Evolutionary conservation across 2,888 invertebrate species (phyloP), one percentile per base, ranked within the genome.

Genomic region (Plemyria rubiginata): DNA sequence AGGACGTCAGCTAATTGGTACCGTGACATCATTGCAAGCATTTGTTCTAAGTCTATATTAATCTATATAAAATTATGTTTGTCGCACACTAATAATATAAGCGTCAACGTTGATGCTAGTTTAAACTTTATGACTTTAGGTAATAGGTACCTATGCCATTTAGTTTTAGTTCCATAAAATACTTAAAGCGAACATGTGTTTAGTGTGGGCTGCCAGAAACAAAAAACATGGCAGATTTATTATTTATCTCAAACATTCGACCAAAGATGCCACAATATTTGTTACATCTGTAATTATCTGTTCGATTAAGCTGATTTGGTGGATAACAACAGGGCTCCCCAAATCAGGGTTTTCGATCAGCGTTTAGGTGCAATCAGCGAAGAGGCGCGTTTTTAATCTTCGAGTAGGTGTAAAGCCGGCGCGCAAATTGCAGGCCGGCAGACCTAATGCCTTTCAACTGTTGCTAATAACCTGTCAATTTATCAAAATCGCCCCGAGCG

Each of bases 381-480:
- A 74, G 76, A 79, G 81, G 80, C 73, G 79, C 78, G 79, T 85
- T 90, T 89, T 91, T 87, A 87, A 88, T 90, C 82, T 90, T 88
- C 87, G 87, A 86, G 50, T 89, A 89, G 86, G 86, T 86, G 85
- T 79, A 80, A 80, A 82, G 82, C 79, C 84, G 78, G 79, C 82
- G 80, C 84, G 74, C 88, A 92, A 92, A 92, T 92, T 92, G 90
- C 90, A 92, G 92, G 88, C 90, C 90, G 81, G 89, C 82, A 80
- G 73, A 82, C 88, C 92, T 92, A 91, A 92, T 92, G 91, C 90
- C 90, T 92, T 92, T 92, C 92, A 92, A 92, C 92, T 92, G 92
- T 87, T 92, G 88, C 92, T 92, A 92, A 92, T 92, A 91, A 88
- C 91, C 92, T 91, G 92, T 88, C 92, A 91, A 92, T 92, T 91